Base-by-base conservation (phyloP, 2,797 vertebrate genomes). In the Neosalanx taihuensis region DNA sequence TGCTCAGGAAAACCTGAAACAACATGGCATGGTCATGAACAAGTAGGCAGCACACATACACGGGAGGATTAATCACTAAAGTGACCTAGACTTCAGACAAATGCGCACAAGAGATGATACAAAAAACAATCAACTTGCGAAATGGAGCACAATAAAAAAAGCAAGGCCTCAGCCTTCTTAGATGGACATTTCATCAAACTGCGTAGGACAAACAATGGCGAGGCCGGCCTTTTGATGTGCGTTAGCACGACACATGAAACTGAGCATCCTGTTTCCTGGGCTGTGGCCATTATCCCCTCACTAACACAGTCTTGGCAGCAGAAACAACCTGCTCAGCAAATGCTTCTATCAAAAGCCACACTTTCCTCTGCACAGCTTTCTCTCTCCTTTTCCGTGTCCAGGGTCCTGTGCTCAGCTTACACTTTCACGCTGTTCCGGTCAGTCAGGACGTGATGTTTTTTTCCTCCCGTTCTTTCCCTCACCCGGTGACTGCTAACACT, bases 181-280 rank as follows among this genome's bases (percentile, higher is more conserved):
- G 51, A n/a, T 57, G 20, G 70, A 58, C 29, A 3, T 68, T 74
- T 78, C 57, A 68, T 2, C 51, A n/a, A 51, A 69, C 37, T 57
- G 31, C 56, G 15, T 64, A 49, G 37, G 23, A 49, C 30, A n/a
- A n/a, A 4, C 53, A 53, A 35, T 33, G 53, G 62, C 57, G 31
- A 20, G 57, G 41, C 64, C 30, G 59, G 41, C 64, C 26, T 65
- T 56, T 71, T 69, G 72, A 72, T 77, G 64, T 33, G 68, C 15
- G 68, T 69, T 69, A 10, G 56, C 58, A 56, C 65, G 29, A 77
- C 78, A 68, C 33, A 77, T 76, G 30, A 75, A 84, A 81, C 79
- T 73, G 49, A 80, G 79, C 83, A 81, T 83, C 63, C 70, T 72
- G 58, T 81, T 74, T 81, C 64, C 69, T 6, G 58, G 35, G 65